Percentiles rank a stretch among this genome's conserved stretches.
These are phyloP conservation scores for Odontesthes bonariensis DNA, from an alignment of 2,113 vertebrate genomes.

Conservation along the genomic window DNA sequence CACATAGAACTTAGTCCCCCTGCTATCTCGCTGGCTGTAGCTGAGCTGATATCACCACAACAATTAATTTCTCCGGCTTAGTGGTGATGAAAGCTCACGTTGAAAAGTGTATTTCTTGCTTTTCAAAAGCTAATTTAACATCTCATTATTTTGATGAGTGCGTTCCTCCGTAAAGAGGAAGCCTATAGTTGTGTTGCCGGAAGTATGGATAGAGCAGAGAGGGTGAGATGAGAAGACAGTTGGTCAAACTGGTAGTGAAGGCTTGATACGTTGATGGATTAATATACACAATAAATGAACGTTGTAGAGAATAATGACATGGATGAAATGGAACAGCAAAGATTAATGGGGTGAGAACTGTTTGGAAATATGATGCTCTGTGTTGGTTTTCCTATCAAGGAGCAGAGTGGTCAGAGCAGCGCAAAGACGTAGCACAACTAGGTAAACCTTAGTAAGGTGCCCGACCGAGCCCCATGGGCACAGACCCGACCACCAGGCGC, in stretches of 20 bases:
- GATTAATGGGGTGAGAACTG: background rate
- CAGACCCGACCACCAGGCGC: too few relatives aligned
- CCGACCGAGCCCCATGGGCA: too few relatives aligned
- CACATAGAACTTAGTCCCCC: conserved; percentile 57
- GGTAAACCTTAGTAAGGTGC: too few relatives aligned
- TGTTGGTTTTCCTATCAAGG: too few relatives aligned
- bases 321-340: conserved; percentile 7
- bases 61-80: conserved; percentile 77
- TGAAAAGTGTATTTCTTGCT: conserved; percentile 67
- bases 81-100: conserved; percentile 68
- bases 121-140: conserved; percentile 62
- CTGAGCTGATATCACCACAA: conserved; percentile 74
- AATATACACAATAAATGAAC: conserved; percentile 1
- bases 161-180: conserved; percentile 47
- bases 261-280: conserved; percentile 8
- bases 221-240: conserved; percentile 2
- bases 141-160: conserved; percentile 58
- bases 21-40: conserved; percentile 68
- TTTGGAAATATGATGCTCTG: too few relatives aligned
- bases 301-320: conserved; percentile 5
- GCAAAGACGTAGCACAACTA: too few relatives aligned
- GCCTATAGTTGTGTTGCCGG: conserved; percentile 17
- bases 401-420: too few relatives aligned
- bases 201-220: conserved; percentile 1
- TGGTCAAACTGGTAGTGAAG: conserved; percentile 23